Evolutionary conservation across 1,140 invertebrate species (phyloP), one percentile per base, ranked within the genome.

Genomic region (Eueides isabella): DNA sequence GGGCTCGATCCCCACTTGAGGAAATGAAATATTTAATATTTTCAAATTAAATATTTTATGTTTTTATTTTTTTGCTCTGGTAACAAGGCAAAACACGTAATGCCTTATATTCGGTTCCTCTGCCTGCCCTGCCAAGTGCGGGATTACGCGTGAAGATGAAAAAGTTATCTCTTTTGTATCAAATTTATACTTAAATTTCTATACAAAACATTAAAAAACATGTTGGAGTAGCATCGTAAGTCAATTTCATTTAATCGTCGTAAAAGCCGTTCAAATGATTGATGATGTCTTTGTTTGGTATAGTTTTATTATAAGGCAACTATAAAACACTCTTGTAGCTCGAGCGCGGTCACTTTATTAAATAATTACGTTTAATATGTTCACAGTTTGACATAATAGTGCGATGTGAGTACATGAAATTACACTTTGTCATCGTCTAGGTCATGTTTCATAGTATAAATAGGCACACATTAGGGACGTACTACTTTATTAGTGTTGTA

Each of bases 381-480:
- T 55, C 48, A 55, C 48, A 55, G 48, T 55, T 55, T 55, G 48
- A 55, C 48, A 55, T 55, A 19, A 55, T 26, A 55, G 48, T 48
- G 41, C 41, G n/a, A 19, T 48, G n/a, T n/a, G 41, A 48, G n/a
- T 55, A 55, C 48, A 55, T 55, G 48, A 55, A 55, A 55, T 55
- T 55, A 55, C 48, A 55, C 48, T 55, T 55, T 55, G 48, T 55
- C 48, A 55, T 55, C 48, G 19, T 55, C 19, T 55, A 55, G 48
- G 48, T 55, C 48, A 55, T 55, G 48, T 55, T 55, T 55, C 48
- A 44, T 9, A 55, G 48, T 55, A 26, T 55, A 55, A 55, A 55
- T 55, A 55, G 48, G 23, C 48, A 55, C 35, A 38, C 48, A 26
- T 55, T 55, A 55, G 23, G 48, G 48, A 55, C 26, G 11, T 55